A percentile compares a stretch with the other conserved stretches of the same genome.
Evolutionary conservation across 2,797 vertebrate genomes (phyloP).

Genomic region (Epinephelus malabaricus): DNA sequence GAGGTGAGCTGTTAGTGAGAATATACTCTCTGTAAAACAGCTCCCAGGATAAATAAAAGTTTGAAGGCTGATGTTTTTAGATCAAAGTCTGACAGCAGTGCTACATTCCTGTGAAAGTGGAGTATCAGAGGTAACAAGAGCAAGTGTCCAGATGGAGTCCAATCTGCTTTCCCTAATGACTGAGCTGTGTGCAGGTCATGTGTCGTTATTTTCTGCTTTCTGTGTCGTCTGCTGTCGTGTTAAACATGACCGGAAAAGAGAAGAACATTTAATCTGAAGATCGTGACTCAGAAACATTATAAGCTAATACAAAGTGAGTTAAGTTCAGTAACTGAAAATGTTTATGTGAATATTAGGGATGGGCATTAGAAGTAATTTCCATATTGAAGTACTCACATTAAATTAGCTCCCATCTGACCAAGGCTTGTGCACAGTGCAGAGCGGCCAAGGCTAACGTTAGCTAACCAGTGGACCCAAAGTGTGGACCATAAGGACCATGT

Average conservation of each 20-base stretch:
- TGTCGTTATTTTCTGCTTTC: slow-evolving; percentile 48
- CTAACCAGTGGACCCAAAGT: too few species aligned
- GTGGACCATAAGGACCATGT: too few species aligned
- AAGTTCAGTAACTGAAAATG: too few species aligned
- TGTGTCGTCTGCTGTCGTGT: slow-evolving; percentile 46
- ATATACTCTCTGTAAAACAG: slow-evolving; percentile 13
- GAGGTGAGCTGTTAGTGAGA: slow-evolving; percentile 23
- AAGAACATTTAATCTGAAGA: neutral
- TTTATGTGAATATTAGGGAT: too few species aligned
- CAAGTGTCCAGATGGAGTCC: slow-evolving; percentile 72
- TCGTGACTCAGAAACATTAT: neutral
- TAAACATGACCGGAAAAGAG: neutral
- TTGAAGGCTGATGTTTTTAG: slow-evolving; percentile 32
- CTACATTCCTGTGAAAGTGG: slow-evolving; percentile 59
- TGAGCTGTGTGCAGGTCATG: slow-evolving; percentile 54
- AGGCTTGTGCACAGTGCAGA: too few species aligned
- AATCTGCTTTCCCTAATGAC: slow-evolving; percentile 76
- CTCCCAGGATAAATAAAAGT: slow-evolving; percentile 49
- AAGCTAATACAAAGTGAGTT: neutral
- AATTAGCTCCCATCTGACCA: too few species aligned
- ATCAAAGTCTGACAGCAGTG: slow-evolving; percentile 50
- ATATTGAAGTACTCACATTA: too few species aligned
- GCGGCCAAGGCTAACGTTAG: too few species aligned
- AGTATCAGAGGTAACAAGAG: slow-evolving; percentile 22
- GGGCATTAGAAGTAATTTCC: too few species aligned